These are phyloP conservation scores for Sterna hirundo DNA, from an alignment of 2,113 vertebrate species.

Conservation along the genomic window DNA sequence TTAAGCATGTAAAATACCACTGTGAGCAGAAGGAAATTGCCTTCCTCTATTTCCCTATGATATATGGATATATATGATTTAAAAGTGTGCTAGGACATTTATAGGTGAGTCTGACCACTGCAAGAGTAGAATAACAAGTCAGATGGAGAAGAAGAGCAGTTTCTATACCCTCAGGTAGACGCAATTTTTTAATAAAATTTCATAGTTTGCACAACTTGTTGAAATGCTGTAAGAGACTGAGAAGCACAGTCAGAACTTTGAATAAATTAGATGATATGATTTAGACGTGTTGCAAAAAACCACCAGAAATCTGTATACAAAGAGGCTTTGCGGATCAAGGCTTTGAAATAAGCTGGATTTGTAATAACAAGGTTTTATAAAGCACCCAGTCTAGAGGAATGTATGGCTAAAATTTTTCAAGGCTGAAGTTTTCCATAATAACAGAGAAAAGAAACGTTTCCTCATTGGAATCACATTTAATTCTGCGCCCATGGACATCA, in stretches of 20 bases:
- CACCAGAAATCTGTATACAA: conserved; percentile 43
- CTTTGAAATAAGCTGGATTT: conserved; percentile 66
- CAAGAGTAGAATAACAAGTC: neutral
- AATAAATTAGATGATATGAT: conserved; percentile 56
- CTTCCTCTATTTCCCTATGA: neutral
- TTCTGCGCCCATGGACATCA: neutral
- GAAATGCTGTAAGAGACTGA: conserved; percentile 12
- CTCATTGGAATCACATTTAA: neutral
- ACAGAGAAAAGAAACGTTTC: neutral
- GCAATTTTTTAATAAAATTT: conserved; percentile 12
- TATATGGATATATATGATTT: neutral
- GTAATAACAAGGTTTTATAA: conserved; percentile 55
- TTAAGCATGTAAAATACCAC: neutral
- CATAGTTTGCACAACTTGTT: conserved; percentile 10
- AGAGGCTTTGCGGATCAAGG: conserved; percentile 43
- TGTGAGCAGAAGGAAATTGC: neutral
- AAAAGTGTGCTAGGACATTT: neutral
- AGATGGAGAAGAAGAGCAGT: neutral
- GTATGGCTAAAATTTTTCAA: conserved; percentile 17
- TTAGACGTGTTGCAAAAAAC: conserved; percentile 24
- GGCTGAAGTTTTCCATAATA: neutral
- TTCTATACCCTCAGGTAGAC: neutral
- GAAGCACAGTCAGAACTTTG: neutral
- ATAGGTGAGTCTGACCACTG: neutral
- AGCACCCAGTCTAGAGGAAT: neutral